phyloP scores from a whole-genome alignment of 2,888 invertebrate species.

The Crematogaster levior region DNA sequence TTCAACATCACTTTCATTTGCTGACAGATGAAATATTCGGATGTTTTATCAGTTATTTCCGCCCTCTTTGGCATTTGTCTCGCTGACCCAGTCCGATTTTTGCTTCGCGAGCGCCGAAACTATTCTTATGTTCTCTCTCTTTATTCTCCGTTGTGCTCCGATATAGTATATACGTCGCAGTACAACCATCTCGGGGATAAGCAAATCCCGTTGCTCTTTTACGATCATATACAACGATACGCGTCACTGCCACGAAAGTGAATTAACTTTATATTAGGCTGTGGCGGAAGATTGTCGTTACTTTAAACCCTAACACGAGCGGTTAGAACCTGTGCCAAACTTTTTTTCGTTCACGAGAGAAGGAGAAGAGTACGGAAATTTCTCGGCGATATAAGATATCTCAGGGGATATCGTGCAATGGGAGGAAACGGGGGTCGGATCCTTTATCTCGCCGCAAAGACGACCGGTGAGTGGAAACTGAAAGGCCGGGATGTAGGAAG shows the following conservation, averaged over 20 bases:
- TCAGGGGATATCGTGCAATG: constrained; percentile 52
- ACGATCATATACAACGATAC: constrained; percentile 35
- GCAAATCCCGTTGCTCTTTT: constrained; percentile 30
- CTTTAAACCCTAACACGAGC: constrained; percentile 42
- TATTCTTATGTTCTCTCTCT: constrained; percentile 45
- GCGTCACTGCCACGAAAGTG: constrained; percentile 49
- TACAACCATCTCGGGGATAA: constrained; percentile 22
- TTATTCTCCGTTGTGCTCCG: constrained; percentile 31
- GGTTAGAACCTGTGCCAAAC: constrained; percentile 43
- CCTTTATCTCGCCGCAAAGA: constrained; percentile 74
- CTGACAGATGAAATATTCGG: constrained; percentile 42
- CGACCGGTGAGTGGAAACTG: constrained; percentile 48
- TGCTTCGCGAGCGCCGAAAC: constrained; percentile 34
- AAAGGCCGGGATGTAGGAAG: constrained; percentile 17
- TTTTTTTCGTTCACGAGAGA: constrained; percentile 34
- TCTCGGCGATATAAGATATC: constrained; percentile 65
- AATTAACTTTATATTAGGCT: constrained; percentile 54
- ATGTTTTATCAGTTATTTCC: constrained; percentile 54
- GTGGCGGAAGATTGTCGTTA: constrained; percentile 49
- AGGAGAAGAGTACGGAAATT: constrained; percentile 60
- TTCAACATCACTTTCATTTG: constrained; percentile 19
- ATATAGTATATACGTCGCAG: constrained; percentile 12
- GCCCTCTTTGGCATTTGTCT: constrained; percentile 40
- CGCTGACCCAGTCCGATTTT: no score
- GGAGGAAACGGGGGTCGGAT: constrained; percentile 45